Evolutionary conservation across 2,888 invertebrate genomes (phyloP).

Genomic region (Drosophila anomelani): DNA sequence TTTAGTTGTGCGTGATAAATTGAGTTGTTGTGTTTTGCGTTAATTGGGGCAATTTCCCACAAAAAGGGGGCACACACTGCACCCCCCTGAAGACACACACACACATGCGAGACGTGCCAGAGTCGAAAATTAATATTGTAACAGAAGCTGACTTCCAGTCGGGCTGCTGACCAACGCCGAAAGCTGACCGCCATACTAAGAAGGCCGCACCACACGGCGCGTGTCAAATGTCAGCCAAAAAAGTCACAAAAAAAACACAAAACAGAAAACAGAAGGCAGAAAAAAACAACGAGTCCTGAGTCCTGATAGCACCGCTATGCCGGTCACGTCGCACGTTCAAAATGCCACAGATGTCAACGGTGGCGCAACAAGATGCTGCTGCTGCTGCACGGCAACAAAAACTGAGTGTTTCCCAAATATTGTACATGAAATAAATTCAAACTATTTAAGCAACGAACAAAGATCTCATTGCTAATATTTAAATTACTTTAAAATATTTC

Average conservation of each 20-base stretch:
- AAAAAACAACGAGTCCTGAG: slow-evolving; percentile 19
- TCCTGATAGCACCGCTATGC: slow-evolving; percentile 64
- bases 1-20: slow-evolving; percentile 82
- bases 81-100: slow-evolving; percentile 23
- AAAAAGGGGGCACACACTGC: slow-evolving; percentile 31
- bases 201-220: slow-evolving; percentile 56
- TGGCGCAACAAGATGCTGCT: slow-evolving; percentile 67
- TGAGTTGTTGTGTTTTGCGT: slow-evolving; percentile 79
- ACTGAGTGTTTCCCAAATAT: too few relatives aligned
- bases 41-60: slow-evolving; percentile 78
- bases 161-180: slow-evolving; percentile 30
- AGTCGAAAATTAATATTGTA: slow-evolving; percentile 71
- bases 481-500: too few relatives aligned
- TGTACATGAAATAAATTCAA: not conserved
- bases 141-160: slow-evolving; percentile 33
- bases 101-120: slow-evolving; percentile 54
- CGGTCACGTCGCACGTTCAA: slow-evolving; percentile 81
- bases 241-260: slow-evolving; percentile 24
- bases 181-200: slow-evolving; percentile 45
- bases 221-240: slow-evolving; percentile 76
- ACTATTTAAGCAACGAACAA: too few relatives aligned
- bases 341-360: slow-evolving; percentile 82
- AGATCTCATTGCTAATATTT: too few relatives aligned
- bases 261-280: not conserved
- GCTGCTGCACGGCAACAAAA: slow-evolving; percentile 22